A percentile compares a stretch with the other conserved stretches of the same genome.
Conservation (phyloP, 2,797 vertebrate genomes). For the Lepilemur septentrionalis region DNA sequence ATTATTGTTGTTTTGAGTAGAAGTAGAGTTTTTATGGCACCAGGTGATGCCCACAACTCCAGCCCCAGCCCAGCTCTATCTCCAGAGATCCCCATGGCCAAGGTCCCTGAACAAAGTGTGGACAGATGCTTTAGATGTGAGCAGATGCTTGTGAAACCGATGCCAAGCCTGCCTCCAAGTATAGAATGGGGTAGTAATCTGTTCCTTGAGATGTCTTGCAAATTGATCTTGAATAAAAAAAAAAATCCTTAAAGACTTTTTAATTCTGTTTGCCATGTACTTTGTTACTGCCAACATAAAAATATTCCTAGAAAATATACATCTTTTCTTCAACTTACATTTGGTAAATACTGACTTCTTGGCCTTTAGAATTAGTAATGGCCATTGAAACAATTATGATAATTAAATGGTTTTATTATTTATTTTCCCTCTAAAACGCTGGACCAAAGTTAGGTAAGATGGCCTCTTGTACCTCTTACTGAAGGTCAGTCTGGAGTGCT, state of each 20-base stretch:
- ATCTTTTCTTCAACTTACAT: neutral
- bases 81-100: neutral
- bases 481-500: neutral
- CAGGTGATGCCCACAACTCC: neutral
- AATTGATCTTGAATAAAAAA: neutral
- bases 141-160: neutral
- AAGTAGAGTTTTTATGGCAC: neutral
- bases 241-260: neutral
- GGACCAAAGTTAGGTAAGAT: neutral
- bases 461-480: neutral
- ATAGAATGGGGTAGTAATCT: neutral
- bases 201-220: neutral
- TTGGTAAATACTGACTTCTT: neutral
- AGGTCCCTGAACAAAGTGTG: neutral
- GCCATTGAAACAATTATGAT: neutral
- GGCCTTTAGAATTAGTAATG: neutral
- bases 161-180: neutral
- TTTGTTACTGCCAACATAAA: slow-evolving; percentile 8
- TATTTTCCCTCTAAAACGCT: neutral
- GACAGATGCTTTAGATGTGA: neutral
- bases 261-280: neutral
- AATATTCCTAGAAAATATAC: neutral
- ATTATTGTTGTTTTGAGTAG: neutral
- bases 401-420: slow-evolving; percentile 1
- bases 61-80: neutral